phyloP scores from a whole-genome alignment of 2,797 vertebrate genomes.

The Cyprinella venusta region DNA sequence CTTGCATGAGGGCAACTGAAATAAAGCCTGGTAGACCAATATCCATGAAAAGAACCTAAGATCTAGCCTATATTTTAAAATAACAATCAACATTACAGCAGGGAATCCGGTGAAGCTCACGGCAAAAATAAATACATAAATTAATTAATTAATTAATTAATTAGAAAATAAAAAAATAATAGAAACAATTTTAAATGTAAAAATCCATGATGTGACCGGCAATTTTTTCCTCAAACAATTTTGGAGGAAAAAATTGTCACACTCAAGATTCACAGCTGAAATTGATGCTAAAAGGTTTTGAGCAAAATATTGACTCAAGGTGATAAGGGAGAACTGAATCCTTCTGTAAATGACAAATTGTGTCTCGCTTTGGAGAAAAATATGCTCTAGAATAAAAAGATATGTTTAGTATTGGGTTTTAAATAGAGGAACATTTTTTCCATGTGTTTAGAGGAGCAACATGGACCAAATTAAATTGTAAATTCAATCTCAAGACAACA shows the following conservation, averaged over 20 bases:
- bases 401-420: neutral
- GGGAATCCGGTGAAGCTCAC: neutral
- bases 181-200: neutral
- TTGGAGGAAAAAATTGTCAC: too few species aligned
- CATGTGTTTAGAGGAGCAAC: neutral
- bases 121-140: too few species aligned
- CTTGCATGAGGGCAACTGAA: neutral
- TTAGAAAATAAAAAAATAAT: too few species aligned
- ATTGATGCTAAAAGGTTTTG: conserved; percentile 6
- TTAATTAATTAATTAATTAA: too few species aligned
- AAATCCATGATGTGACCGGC: neutral
- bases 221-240: neutral
- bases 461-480: neutral
- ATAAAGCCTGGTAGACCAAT: neutral
- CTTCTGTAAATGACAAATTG: conserved; percentile 20
- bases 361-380: neutral
- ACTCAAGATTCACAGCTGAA: neutral
- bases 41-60: neutral
- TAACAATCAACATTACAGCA: neutral
- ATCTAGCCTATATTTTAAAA: neutral
- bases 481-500: neutral
- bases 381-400: neutral
- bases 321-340: neutral
- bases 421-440: neutral
- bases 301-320: neutral